Evolutionary conservation across 92 coral and sea anemone genomes (phyloP).

Genomic region (Epizoanthus stellaris): DNA sequence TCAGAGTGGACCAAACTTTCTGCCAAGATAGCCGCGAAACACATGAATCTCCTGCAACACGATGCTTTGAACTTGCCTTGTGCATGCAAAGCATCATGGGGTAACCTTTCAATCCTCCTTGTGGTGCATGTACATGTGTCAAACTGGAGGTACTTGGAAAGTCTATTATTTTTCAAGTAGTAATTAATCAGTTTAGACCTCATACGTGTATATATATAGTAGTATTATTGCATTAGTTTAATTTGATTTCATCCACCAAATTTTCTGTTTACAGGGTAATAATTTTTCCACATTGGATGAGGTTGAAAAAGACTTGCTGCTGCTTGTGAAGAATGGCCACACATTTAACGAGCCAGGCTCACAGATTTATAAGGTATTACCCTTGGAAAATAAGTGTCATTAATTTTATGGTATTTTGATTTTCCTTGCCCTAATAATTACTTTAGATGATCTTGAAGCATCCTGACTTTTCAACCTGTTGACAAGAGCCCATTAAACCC

Average conservation of each 20-base stretch:
- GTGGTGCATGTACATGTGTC: no score
- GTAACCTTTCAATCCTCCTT: no score
- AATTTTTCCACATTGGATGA: constrained; percentile 83
- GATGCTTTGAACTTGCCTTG: no score
- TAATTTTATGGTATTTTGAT: no score
- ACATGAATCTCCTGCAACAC: no score
- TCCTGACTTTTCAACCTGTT: not conserved
- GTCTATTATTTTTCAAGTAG: not conserved
- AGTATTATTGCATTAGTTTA: not conserved
- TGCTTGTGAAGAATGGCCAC: constrained; percentile 98
- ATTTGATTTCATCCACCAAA: not conserved
- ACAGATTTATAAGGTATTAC: constrained; percentile 88
- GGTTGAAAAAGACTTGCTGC: constrained; percentile 86
- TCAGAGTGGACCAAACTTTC: no score
- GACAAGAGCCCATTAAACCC: not conserved
- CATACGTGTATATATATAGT: not conserved
- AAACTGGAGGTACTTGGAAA: no score
- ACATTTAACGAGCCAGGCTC: constrained; percentile 99
- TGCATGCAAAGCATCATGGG: no score
- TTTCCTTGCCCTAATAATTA: no score
- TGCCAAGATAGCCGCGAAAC: no score
- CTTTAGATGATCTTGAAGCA: no score
- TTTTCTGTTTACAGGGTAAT: constrained; percentile 51
- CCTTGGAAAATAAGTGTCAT: not conserved
- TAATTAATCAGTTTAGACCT: not conserved